Evolutionary conservation across 2,888 invertebrate genomes (phyloP).

Genomic region (Microplitis manilae): DNA sequence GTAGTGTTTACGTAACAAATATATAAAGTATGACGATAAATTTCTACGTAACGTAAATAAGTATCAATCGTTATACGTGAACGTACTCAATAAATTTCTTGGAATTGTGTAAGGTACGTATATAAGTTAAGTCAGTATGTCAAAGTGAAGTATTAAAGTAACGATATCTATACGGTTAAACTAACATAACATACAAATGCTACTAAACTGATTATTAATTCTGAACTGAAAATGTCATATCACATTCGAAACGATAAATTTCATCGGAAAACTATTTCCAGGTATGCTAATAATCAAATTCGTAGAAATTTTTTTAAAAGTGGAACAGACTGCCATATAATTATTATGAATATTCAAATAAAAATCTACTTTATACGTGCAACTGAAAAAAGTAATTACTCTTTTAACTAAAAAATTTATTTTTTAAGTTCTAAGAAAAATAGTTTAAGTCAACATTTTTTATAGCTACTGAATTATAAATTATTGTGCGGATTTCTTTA

Average conservation of each 20-base stretch:
- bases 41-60: background rate
- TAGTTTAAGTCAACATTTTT: too few species aligned
- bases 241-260: background rate
- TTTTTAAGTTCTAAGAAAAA: too few species aligned
- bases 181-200: background rate
- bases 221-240: background rate
- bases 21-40: background rate
- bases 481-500: too few species aligned
- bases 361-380: too few species aligned
- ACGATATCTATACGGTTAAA: background rate
- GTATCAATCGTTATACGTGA: background rate
- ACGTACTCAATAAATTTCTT: constrained; percentile 20
- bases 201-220: background rate
- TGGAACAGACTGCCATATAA: background rate
- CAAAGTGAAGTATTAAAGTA: background rate
- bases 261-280: background rate
- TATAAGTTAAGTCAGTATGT: background rate
- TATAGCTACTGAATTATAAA: too few species aligned
- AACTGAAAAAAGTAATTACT: too few species aligned
- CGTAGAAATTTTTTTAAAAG: background rate
- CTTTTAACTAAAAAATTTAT: too few species aligned
- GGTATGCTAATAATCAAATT: background rate
- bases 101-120: constrained; percentile 21
- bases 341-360: background rate
- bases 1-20: background rate